These are phyloP conservation scores for Nothocercus nigrocapillus DNA, from an alignment of 2,113 vertebrate genomes.

Conservation along the genomic window DNA sequence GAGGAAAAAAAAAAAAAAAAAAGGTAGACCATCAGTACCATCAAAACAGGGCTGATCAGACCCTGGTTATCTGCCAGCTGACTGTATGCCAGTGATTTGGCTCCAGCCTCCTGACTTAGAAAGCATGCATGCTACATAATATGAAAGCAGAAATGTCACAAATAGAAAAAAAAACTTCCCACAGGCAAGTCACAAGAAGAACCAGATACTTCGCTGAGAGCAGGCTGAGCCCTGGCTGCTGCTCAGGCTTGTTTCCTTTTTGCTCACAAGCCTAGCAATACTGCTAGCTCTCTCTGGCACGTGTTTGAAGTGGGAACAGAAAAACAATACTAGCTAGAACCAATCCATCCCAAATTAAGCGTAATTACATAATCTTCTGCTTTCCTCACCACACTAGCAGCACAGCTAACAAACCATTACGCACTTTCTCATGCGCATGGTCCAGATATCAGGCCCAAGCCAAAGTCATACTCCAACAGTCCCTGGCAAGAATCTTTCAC, in stretches of 20 bases:
- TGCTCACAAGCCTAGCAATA: background rate
- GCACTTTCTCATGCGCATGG: background rate
- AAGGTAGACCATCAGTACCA: background rate
- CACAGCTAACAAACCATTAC: background rate
- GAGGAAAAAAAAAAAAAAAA: background rate
- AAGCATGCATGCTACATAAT: fast-evolving
- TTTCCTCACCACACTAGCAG: background rate
- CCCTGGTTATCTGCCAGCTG: background rate
- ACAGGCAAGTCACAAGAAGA: background rate
- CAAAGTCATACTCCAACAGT: fast-evolving
- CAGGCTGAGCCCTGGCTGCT: background rate
- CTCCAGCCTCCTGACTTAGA: background rate
- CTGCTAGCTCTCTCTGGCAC: background rate
- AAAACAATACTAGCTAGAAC: background rate
- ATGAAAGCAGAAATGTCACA: fast-evolving
- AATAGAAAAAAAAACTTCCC: background rate
- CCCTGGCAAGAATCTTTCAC: fast-evolving
- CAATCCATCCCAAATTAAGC: background rate
- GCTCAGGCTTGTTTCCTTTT: background rate
- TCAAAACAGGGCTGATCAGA: background rate
- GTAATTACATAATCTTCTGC: background rate
- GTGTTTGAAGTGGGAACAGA: background rate
- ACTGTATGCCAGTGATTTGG: background rate
- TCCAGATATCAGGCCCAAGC: no score
- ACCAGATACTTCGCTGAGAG: background rate